Evolutionary conservation across 2,113 vertebrate species (phyloP), one percentile per base, ranked within the genome.

Genomic region (Gallinago paraguaiae): DNA sequence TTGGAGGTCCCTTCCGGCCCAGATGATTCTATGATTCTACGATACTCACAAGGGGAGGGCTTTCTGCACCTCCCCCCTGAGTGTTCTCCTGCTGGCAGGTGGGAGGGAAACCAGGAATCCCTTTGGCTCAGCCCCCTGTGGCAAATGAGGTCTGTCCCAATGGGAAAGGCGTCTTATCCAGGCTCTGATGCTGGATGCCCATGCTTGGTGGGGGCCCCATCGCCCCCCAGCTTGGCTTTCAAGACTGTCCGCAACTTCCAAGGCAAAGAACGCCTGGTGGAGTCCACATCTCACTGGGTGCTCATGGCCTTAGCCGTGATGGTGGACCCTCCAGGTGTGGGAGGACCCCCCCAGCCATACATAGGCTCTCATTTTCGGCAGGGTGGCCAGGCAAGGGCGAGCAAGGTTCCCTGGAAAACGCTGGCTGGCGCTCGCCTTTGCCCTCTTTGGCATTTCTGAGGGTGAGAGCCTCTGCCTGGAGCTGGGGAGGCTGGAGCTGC

Each of bases 281-380:
- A 5, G 0, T 46, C 27, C 35, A 1, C 2, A 0, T 15, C 0
- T 0, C 67, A 51, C 4, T 0, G 7, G 27, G 28, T 20, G 64
- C 31, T 82, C 31, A 0, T 27, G 5, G 7, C 59, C 51, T 30
- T 35, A 70, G 27, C 39, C 4, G 0, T 31, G 80, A 1, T 28
- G 31, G 17, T n/a, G 67, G 87, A 4, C 43, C 33, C 35, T 79
- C 9, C 0, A 2, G 19, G 19, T 30, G 37, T 2, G 8, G 56
- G 16, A 54, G 9, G 3, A 1, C 22, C 64, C 79, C 79, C 28
- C 70, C 6, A 20, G 43, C 18, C 33, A 22, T 23, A 25, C 1
- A 0, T 23, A 39, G 45, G 17, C 70, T 61, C 59, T 30, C 7
- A 27, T 2, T 45, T 82, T 60, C 25, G 45, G 31, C 30, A 4